A percentile compares a stretch with the other conserved stretches of the same genome.
phyloP scores from a whole-genome alignment of 2,797 vertebrate species.

The Percopsis omiscomaycus region DNA sequence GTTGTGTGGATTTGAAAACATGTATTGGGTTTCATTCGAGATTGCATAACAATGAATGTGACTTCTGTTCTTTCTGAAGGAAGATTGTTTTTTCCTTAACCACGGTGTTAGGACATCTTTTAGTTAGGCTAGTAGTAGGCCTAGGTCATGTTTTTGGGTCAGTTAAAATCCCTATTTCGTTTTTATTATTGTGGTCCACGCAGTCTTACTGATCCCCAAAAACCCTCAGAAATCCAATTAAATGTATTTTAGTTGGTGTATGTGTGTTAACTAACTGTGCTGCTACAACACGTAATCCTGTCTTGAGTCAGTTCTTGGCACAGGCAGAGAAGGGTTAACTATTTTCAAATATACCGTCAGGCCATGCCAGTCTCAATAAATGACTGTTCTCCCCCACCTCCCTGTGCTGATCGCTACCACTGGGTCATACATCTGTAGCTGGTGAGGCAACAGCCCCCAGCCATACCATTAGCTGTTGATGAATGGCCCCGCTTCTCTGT shows the following conservation, averaged over 20 bases:
- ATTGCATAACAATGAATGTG: conserved; percentile 40
- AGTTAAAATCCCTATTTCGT: too few relatives aligned
- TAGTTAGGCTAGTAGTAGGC: not conserved
- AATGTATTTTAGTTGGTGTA: too few relatives aligned
- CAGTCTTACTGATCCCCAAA: too few relatives aligned
- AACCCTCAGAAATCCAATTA: too few relatives aligned
- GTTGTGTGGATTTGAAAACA: too few relatives aligned
- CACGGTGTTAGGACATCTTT: conserved; percentile 9
- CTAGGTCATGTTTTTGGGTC: too few relatives aligned
- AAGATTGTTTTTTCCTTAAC: not conserved
- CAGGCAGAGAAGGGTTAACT: conserved; percentile 29
- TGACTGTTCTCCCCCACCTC: conserved; percentile 13
- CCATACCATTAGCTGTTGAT: conserved; percentile 57
- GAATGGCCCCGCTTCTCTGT: conserved; percentile 39
- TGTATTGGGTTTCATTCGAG: conserved; percentile 16
- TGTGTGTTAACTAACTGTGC: not conserved
- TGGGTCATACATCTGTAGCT: conserved; percentile 57
- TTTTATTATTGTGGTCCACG: too few relatives aligned
- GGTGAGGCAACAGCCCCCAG: conserved; percentile 43
- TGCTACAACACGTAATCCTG: not conserved
- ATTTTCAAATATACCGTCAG: conserved; percentile 18
- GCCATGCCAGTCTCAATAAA: conserved; percentile 57
- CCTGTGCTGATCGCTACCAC: conserved; percentile 34
- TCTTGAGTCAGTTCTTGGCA: not conserved
- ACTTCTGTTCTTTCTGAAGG: not conserved